These are phyloP conservation scores for Hesperophylax magnus DNA, from an alignment of 1,140 invertebrate genomes.

Conservation along the genomic window DNA sequence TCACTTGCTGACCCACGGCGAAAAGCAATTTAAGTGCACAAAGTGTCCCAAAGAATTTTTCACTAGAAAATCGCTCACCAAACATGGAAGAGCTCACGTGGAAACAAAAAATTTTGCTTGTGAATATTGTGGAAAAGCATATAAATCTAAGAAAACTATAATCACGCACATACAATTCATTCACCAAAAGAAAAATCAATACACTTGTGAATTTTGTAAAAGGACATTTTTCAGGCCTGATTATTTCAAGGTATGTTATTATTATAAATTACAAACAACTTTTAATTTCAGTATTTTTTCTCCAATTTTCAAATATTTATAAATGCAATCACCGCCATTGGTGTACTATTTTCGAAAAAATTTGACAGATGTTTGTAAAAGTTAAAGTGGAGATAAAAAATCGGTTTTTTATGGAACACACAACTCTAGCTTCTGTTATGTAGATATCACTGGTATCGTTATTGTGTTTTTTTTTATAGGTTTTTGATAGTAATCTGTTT, in stretches of 20 bases:
- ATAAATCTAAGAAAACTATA: slow-evolving; percentile 12
- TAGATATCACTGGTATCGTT: not conserved
- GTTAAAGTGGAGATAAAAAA: not conserved
- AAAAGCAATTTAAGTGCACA: slow-evolving; percentile 7
- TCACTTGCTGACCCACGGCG: slow-evolving; percentile 19
- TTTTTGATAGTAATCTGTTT: not conserved
- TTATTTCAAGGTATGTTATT: slow-evolving; percentile 23
- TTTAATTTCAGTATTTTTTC: not conserved
- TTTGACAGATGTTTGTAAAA: not conserved
- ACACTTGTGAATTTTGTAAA: slow-evolving; percentile 13
- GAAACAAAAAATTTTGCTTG: slow-evolving; percentile 5
- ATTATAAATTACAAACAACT: not conserved
- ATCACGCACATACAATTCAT: slow-evolving; percentile 14
- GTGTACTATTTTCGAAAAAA: not conserved
- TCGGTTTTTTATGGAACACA: not conserved
- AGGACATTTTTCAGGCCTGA: slow-evolving; percentile 13
- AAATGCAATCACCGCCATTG: not conserved
- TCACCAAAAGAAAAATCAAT: slow-evolving; percentile 5
- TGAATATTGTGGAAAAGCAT: slow-evolving; percentile 33
- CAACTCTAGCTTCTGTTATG: not conserved
- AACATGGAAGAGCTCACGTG: slow-evolving; percentile 4
- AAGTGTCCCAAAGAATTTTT: slow-evolving; percentile 27
- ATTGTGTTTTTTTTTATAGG: not conserved
- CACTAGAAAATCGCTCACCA: not conserved
- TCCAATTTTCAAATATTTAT: not conserved